Evolutionary conservation across 2,888 invertebrate genomes (phyloP), one percentile per base, ranked within the genome.

Genomic region (Pteria penguin): DNA sequence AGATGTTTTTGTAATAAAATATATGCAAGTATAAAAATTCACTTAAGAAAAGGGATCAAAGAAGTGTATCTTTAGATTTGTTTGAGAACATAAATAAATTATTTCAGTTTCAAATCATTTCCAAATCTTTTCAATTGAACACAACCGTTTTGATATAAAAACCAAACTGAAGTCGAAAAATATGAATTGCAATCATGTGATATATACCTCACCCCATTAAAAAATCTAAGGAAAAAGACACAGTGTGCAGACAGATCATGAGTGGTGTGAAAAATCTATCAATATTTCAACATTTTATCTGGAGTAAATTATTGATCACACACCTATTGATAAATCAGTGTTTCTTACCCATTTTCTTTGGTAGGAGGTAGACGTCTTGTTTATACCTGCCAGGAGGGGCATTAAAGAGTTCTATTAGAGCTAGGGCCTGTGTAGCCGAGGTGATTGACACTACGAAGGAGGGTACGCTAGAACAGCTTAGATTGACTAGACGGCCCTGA

Each of bases 361-460:
- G 99, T 88, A 99, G 94, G 83, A 99, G 94, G 93, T 99, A 99
- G 24, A 99, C 98, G 92, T 99, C 99, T 81, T 97, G 95, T 93
- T 98, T 98, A 93, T 99, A 99, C 78, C 98, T 94, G 55, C 97
- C 97, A 65, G 95, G 94, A 18, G 98, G 98, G 8, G 98, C 98
- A 93, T 98, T 98, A 91, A 97, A 99, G 57, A 99, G 94, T 93
- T 99, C 99, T 88, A 99, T 99, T 81, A 99, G 94, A 29, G 98
- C 99, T 80, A 99, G 93, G 11, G 98, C 98, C 93, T 94, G 98
- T 54, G 98, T 98, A 78, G 97, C 97, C 2, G 98, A 97, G 45
- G 99, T 98, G 87, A 99, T 98, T 32, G 98, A 98, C 71, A 98
- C 98, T 83, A 98, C 98, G 93, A 98, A 98, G 29, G 98, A 98